Conservation (phyloP, 2,113 vertebrate genomes). For the Notechis scutatus region DNA sequence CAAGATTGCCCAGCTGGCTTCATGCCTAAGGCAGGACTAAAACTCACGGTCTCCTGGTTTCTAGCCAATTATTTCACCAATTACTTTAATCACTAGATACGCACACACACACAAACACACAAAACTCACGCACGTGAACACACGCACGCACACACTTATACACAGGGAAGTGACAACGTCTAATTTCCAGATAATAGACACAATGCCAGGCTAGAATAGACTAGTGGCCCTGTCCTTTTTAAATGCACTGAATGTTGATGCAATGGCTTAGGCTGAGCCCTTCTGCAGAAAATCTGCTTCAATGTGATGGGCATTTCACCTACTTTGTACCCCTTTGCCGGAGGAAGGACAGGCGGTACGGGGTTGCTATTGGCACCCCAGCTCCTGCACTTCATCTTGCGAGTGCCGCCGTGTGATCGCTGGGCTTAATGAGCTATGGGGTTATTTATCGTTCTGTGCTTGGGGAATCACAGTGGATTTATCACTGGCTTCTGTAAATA, state of each 20-base stretch:
- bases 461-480: conserved; percentile 70
- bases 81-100: not conserved
- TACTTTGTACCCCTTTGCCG: not conserved
- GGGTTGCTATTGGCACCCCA: conserved; percentile 24
- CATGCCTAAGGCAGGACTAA: not conserved
- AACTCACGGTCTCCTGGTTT: not conserved
- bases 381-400: conserved; percentile 64
- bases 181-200: not conserved
- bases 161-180: no score
- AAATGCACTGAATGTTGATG: not conserved
- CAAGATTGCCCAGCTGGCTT: not conserved
- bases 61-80: not conserved
- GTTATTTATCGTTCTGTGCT: conserved; percentile 68
- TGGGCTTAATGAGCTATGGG: conserved; percentile 70
- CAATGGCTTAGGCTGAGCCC: not conserved
- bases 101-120: not conserved
- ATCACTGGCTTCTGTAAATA: conserved; percentile 69
- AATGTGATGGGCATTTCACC: no score
- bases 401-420: conserved; percentile 61
- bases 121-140: rapidly evolving
- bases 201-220: no score
- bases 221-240: no score
- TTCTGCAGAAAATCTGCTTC: not conserved
- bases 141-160: not conserved
- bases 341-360: not conserved